These are phyloP conservation scores for Diloba caeruleocephala DNA, from an alignment of 2,888 invertebrate species.

Conservation along the genomic window DNA sequence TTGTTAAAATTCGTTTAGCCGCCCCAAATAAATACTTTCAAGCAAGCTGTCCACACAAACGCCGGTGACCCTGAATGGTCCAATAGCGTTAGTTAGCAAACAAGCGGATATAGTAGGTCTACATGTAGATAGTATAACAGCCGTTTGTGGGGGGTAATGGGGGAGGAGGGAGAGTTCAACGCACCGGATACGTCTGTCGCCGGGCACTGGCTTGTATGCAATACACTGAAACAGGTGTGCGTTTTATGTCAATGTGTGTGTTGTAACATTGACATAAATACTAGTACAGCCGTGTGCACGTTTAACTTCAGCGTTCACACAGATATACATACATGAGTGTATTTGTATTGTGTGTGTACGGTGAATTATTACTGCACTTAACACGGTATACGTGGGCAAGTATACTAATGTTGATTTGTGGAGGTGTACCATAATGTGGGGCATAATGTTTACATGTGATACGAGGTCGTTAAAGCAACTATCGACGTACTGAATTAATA, in stretches of 20 bases:
- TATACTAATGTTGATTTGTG: conserved; percentile 72
- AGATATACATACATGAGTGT: conserved; percentile 45
- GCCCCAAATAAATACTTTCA: conserved; percentile 49
- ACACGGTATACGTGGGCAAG: conserved; percentile 69
- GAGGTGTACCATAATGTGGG: conserved; percentile 76
- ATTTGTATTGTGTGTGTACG: conserved; percentile 59
- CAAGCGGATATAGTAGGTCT: conserved; percentile 65
- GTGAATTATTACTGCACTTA: conserved; percentile 76
- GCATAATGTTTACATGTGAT: conserved; percentile 77
- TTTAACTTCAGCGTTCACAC: conserved; percentile 49
- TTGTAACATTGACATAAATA: conserved; percentile 88
- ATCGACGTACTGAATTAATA: conserved; percentile 58
- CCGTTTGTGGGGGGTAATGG: conserved; percentile 59
- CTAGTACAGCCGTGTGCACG: conserved; percentile 69
- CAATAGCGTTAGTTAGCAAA: conserved; percentile 69
- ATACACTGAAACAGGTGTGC: conserved; percentile 76
- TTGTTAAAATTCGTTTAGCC: conserved; percentile 50
- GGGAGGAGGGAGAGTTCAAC: conserved; percentile 79
- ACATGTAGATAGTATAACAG: conserved; percentile 63
- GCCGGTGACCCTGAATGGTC: conserved; percentile 68
- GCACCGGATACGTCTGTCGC: conserved; percentile 87
- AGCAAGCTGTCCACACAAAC: conserved; percentile 62
- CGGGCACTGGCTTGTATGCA: conserved; percentile 72
- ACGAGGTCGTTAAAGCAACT: conserved; percentile 72
- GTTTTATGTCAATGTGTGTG: conserved; percentile 64